Evolutionary conservation across 2,113 vertebrate species (phyloP).

Genomic region (Oxyruncus cristatus): DNA sequence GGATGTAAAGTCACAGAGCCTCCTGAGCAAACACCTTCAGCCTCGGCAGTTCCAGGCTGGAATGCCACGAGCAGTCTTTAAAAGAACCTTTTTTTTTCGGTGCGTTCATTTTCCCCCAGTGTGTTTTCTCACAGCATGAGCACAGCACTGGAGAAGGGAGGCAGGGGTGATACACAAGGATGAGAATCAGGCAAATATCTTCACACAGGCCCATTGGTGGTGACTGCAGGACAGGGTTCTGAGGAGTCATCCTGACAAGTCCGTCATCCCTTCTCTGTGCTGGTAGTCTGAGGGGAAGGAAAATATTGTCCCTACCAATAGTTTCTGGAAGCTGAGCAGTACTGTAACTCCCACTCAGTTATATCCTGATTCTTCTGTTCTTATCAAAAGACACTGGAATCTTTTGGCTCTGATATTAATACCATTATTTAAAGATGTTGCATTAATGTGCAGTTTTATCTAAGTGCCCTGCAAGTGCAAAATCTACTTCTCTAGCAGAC

Average conservation of each 20-base stretch:
- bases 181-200: not conserved
- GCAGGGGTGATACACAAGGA: not conserved
- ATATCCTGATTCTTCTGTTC: not conserved
- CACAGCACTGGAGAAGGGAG: not conserved
- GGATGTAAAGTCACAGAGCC: rapidly evolving
- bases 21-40: not conserved
- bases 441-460: not conserved
- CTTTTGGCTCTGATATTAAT: not conserved
- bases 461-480: not conserved
- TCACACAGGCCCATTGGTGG: not conserved
- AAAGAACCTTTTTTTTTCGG: not conserved
- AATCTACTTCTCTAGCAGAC: not conserved
- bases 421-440: not conserved
- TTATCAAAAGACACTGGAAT: not conserved
- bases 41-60: not conserved
- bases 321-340: not conserved
- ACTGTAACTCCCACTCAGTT: not conserved
- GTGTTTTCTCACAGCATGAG: not conserved
- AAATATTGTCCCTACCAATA: not conserved
- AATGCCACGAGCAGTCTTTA: not conserved
- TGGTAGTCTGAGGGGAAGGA: not conserved
- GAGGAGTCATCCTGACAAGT: not conserved
- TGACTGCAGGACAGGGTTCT: rapidly evolving
- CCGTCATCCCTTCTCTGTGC: not conserved
- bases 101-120: not conserved